A percentile compares a stretch with the other conserved stretches of the same genome.
Evolutionary conservation across 2,113 vertebrate genomes (phyloP).

Genomic region (Zapus hudsonius): DNA sequence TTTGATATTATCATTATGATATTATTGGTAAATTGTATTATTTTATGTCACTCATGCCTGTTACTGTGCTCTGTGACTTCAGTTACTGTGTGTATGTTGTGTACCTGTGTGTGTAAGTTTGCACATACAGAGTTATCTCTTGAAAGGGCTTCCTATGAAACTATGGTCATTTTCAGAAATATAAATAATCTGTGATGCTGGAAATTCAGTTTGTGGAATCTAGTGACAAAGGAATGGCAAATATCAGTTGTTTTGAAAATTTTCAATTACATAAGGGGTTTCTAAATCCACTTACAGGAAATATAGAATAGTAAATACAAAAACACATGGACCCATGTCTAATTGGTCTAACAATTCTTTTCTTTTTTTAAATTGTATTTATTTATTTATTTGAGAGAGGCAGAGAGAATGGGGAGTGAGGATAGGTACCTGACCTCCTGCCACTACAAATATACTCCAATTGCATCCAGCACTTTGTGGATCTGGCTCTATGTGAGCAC

Average conservation of each 20-base stretch:
- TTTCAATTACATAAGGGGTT: background rate
- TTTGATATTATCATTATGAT: no score
- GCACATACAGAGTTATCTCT: background rate
- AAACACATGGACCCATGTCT: background rate
- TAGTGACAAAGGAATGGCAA: background rate
- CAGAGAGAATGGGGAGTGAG: no score
- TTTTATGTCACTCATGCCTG: background rate
- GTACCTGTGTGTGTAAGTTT: background rate
- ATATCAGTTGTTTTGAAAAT: background rate
- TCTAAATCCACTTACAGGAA: background rate
- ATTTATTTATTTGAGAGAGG: no score
- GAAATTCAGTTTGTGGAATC: background rate
- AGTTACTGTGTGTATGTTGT: background rate
- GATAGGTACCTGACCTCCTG: no score
- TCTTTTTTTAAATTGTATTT: no score
- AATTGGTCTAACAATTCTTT: background rate
- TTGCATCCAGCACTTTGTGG: no score
- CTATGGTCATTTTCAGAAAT: background rate
- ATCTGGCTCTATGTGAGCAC: no score
- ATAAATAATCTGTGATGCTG: background rate
- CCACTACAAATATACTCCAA: no score
- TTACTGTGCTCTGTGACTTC: background rate
- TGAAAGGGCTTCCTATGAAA: background rate
- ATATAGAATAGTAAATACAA: background rate
- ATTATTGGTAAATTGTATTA: background rate